These are phyloP conservation scores for Gallinago undulata DNA, from an alignment of 2,113 vertebrate species.

Conservation along the genomic window DNA sequence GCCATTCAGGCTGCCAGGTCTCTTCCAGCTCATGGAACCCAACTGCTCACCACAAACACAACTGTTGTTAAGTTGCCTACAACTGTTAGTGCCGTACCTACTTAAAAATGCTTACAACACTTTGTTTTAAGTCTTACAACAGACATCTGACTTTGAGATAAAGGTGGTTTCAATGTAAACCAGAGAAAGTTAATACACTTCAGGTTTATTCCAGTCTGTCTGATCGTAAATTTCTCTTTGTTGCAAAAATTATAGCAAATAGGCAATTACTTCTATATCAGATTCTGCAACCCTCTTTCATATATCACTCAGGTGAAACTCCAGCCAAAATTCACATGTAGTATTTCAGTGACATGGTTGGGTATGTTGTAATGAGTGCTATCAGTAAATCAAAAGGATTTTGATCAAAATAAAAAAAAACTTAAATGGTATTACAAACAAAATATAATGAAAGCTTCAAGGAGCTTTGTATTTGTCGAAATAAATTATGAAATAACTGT, in stretches of 20 bases:
- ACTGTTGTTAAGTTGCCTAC: not conserved
- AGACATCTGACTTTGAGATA: not conserved
- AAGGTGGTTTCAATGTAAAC: not conserved
- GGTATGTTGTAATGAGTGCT: not conserved
- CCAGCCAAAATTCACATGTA: not conserved
- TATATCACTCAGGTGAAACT: not conserved
- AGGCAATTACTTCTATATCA: rapidly evolving
- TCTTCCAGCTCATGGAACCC: not conserved
- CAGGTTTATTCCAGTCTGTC: not conserved
- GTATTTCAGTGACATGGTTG: not conserved
- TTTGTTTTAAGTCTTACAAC: not conserved
- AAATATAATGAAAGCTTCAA: not conserved
- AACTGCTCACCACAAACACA: not conserved
- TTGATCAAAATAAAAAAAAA: not conserved
- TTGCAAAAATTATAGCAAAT: not conserved
- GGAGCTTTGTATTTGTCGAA: not conserved
- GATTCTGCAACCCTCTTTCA: not conserved
- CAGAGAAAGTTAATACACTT: not conserved
- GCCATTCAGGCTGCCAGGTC: not conserved
- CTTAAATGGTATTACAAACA: not conserved
- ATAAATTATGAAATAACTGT: not conserved
- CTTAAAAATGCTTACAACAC: not conserved
- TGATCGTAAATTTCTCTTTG: not conserved
- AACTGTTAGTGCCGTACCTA: rapidly evolving
- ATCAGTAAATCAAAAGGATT: not conserved